A percentile compares a stretch with the other conserved stretches of the same genome.
phyloP scores from a whole-genome alignment of 2,113 vertebrate species.

The Muntiacus reevesi region DNA sequence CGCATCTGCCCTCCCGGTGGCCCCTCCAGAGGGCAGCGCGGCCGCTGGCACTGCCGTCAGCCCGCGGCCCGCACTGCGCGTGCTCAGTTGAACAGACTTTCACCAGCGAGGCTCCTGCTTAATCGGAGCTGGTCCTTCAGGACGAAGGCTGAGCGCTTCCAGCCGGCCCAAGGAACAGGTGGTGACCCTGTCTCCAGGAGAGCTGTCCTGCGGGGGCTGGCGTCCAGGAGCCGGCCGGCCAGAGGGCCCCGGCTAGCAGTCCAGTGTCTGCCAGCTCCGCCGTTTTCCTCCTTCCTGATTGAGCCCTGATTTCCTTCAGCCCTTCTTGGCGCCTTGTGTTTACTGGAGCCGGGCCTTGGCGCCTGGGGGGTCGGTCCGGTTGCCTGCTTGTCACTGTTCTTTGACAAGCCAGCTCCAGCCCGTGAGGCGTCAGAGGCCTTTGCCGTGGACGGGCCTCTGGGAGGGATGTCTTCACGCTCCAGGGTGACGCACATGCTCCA shows the following conservation, averaged over 20 bases:
- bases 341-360: not conserved
- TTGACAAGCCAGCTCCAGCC: not conserved
- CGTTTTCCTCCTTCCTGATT: not conserved
- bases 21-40: not conserved
- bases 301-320: not conserved
- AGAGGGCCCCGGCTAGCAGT: not conserved
- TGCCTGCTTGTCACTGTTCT: not conserved
- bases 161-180: not conserved
- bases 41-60: not conserved
- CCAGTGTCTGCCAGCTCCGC: not conserved
- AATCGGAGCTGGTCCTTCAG: not conserved
- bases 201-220: not conserved
- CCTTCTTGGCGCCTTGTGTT: accelerated
- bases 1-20: not conserved
- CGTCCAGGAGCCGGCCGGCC: not conserved
- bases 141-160: not conserved
- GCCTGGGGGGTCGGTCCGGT: accelerated
- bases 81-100: not conserved
- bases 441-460: not conserved
- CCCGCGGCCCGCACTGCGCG: accelerated
- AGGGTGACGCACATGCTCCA: accelerated
- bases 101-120: not conserved
- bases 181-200: not conserved
- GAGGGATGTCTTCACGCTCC: not conserved
- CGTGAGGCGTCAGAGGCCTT: not conserved